Base-by-base conservation (phyloP, 2,888 invertebrate species). In the Eristalinus sepulchralis region DNA sequence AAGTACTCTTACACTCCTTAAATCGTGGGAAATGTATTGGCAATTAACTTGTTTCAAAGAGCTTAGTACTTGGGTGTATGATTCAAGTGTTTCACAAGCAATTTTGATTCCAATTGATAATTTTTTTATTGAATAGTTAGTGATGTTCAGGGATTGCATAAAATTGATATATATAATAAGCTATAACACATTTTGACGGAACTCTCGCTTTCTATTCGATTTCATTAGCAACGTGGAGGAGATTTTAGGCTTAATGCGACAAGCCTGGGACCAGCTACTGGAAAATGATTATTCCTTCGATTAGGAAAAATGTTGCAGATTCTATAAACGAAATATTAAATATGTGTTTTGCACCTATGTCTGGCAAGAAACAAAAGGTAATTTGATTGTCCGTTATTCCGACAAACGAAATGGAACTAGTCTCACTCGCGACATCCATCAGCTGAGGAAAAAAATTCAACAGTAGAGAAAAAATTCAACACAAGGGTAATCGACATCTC, bases 71-170 rank as follows among this genome's bases (percentile, higher is more conserved):
- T 27, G 11, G 17, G 67, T 60, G 34, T 53, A 79, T 8, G 75
- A 39, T 47, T 75, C 71, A 36, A 10, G 34, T 22, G 75, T 60
- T 79, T 76, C 79, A 57, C 82, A 76, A 31, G 73, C 17, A 36
- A 86, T 79, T 78, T 87, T 87, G 3, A 76, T 64, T 4, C 87
- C 79, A 55, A 88, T 67, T 5, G 72, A 88, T n/a, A 72, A 76
- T 78, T 77, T 80, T 83, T 83, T 88, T 8, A 81, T 31, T 10
- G 27, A 62, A 11, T 62, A 62, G 9, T 34, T n/a, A n/a, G n/a
- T n/a, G n/a, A n/a, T n/a, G 6, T 31, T 31, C 6, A 31, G 2
- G 31, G 31, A 31, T 31, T 31, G 31, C n/a, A n/a, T n/a, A n/a
- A n/a, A n/a, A n/a, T n/a, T n/a, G n/a, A n/a, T n/a, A n/a, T n/a